These are phyloP conservation scores for Dipodomys stephensi DNA, from an alignment of 2,113 vertebrate species.

Conservation along the genomic window DNA sequence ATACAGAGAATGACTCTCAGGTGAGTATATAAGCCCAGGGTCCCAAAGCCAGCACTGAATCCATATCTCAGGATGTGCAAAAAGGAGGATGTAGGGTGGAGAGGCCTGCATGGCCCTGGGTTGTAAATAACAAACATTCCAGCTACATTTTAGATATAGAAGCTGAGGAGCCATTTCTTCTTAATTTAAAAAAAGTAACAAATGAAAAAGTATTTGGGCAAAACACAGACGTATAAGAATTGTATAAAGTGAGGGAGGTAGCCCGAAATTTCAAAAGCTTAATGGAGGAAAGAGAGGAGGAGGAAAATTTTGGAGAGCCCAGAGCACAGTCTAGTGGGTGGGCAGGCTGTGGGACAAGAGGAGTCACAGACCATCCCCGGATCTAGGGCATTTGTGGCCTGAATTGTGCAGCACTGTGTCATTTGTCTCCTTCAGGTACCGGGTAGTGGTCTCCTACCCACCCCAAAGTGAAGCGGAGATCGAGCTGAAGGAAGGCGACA, in stretches of 20 bases:
- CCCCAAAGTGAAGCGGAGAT: conserved; percentile 99
- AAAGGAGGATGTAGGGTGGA: neutral
- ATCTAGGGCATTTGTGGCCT: neutral
- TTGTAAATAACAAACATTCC: neutral
- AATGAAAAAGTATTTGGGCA: neutral
- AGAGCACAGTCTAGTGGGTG: too few relatives aligned
- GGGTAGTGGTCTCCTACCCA: conserved; percentile 96
- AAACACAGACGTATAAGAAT: neutral
- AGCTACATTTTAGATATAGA: neutral
- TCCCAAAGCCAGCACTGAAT: neutral
- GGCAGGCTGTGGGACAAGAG: neutral
- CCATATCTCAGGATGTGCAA: neutral
- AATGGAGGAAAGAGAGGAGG: rapidly evolving
- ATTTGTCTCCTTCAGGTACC: conserved; percentile 89
- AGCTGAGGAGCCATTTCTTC: neutral
- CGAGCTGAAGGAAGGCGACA: conserved; percentile 97
- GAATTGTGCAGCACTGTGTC: neutral
- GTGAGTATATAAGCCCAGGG: neutral
- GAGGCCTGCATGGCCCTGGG: neutral
- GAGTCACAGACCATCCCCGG: rapidly evolving
- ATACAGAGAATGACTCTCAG: neutral
- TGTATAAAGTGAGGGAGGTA: neutral
- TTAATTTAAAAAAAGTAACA: neutral
- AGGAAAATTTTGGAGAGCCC: too few relatives aligned
- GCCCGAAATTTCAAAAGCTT: neutral